A percentile compares a stretch with the other conserved stretches of the same genome.
Evolutionary conservation across 1,140 invertebrate species (phyloP).

Genomic region (Asbolus verrucosus): DNA sequence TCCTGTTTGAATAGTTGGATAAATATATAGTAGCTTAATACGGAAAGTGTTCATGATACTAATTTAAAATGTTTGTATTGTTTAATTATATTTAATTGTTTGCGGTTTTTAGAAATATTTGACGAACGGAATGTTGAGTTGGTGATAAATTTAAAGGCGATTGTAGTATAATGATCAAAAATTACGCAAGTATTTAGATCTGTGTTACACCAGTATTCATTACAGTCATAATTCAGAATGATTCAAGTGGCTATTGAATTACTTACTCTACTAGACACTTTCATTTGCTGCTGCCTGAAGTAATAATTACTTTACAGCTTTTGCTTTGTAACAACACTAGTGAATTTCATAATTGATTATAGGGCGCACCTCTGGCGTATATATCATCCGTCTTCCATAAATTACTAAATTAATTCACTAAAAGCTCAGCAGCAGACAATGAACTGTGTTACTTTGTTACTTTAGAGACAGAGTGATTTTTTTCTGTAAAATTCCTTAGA

Average conservation of each 20-base stretch:
- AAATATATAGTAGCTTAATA: constrained; percentile 38
- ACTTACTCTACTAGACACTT: constrained; percentile 1
- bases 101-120: neutral
- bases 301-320: constrained; percentile 3
- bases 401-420: constrained; percentile 40
- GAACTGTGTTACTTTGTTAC: neutral
- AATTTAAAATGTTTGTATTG: constrained; percentile 21
- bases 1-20: constrained; percentile 26
- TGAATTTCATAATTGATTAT: constrained; percentile 13
- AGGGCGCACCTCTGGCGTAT: constrained; percentile 9
- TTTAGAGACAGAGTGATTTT: too few relatives aligned
- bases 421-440: constrained; percentile 23
- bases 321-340: neutral
- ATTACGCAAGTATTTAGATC: too few relatives aligned
- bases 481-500: neutral
- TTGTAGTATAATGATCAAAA: too few relatives aligned
- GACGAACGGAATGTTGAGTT: constrained; percentile 6
- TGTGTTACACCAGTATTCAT: too few relatives aligned
- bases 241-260: constrained; percentile 26
- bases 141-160: neutral
- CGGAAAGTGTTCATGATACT: constrained; percentile 24
- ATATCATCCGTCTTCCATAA: constrained; percentile 12
- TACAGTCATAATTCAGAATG: neutral
- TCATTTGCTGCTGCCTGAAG: constrained; percentile 8
- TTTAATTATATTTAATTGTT: constrained; percentile 37